Conservation (phyloP, 1,140 invertebrate species). For the Aphis gossypii region DNA sequence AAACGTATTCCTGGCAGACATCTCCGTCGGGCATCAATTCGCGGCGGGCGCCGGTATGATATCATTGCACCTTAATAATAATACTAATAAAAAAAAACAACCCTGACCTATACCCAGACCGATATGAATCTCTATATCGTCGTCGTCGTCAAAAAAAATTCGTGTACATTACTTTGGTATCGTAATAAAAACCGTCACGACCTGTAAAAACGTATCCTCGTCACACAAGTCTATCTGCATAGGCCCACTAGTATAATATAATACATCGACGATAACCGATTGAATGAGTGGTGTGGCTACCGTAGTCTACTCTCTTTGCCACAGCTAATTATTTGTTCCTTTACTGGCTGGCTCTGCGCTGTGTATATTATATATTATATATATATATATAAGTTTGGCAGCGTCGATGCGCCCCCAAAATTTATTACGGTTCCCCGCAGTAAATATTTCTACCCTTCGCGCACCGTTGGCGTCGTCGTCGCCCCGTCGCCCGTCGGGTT, state of each 20-base stretch:
- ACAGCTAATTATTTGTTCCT: conserved; percentile 33
- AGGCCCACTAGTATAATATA: not conserved
- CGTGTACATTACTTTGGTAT: not conserved
- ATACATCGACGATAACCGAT: conserved; percentile 31
- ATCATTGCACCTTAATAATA: not conserved
- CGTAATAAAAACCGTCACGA: conserved; percentile 48
- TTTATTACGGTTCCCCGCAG: conserved; percentile 50
- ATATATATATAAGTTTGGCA: conserved; percentile 9
- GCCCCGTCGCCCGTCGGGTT: conserved; percentile 38
- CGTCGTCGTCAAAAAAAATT: not conserved
- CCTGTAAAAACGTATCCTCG: conserved; percentile 49
- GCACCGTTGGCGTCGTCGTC: not conserved
- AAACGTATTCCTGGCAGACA: conserved; percentile 33
- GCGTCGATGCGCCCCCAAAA: conserved; percentile 23
- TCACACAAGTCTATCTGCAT: conserved; percentile 28
- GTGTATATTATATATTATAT: conserved; percentile 8
- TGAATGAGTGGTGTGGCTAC: not conserved
- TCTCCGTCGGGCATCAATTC: conserved; percentile 53
- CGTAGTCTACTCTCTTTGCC: not conserved
- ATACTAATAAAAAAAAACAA: conserved; percentile 30
- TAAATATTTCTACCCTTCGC: conserved; percentile 55
- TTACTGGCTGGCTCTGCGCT: not conserved
- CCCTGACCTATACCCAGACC: conserved; percentile 40
- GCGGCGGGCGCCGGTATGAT: conserved; percentile 48
- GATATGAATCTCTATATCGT: conserved; percentile 29